phyloP scores from a whole-genome alignment of 2,888 invertebrate species.

The Drosophila lutescens region DNA sequence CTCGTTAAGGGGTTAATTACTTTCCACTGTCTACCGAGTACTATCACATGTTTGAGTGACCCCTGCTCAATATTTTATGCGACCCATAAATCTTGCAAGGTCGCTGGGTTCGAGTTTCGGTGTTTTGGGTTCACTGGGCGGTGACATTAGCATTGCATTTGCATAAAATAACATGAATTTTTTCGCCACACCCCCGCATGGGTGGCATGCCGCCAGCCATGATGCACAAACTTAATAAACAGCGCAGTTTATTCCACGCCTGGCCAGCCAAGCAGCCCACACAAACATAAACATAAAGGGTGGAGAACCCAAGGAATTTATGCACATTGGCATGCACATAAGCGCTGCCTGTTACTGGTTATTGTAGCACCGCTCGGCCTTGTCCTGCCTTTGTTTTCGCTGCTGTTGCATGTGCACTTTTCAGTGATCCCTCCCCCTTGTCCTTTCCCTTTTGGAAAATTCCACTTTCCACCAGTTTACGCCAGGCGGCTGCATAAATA shows the following conservation, averaged over 20 bases:
- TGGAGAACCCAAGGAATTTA: constrained; percentile 51
- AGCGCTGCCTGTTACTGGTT: constrained; percentile 60
- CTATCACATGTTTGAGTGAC: constrained; percentile 23
- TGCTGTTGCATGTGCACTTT: constrained; percentile 63
- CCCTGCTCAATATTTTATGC: constrained; percentile 53
- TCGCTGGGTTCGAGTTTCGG: not conserved
- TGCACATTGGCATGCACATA: constrained; percentile 67
- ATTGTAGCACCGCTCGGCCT: constrained; percentile 39
- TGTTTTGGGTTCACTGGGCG: constrained; percentile 1
- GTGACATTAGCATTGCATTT: constrained; percentile 64
- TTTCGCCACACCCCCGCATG: constrained; percentile 18
- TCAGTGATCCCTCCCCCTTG: constrained; percentile 14
- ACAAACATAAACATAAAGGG: constrained; percentile 9
- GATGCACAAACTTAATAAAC: constrained; percentile 71
- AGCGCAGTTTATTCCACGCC: constrained; percentile 48
- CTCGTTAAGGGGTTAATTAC: constrained; percentile 70
- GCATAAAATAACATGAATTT: constrained; percentile 62
- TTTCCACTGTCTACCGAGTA: not conserved
- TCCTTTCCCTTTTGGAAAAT: not conserved
- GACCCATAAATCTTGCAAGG: constrained; percentile 45
- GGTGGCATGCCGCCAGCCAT: constrained; percentile 11
- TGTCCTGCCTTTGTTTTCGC: constrained; percentile 40
- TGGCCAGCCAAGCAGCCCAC: constrained; percentile 27
- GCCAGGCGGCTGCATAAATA: constrained; percentile 70
- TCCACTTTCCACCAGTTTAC: constrained; percentile 38